Percentiles rank a stretch among this genome's conserved stretches.
Evolutionary conservation across 2,113 vertebrate genomes (phyloP).

Genomic region (Pycnonotus jocosus): DNA sequence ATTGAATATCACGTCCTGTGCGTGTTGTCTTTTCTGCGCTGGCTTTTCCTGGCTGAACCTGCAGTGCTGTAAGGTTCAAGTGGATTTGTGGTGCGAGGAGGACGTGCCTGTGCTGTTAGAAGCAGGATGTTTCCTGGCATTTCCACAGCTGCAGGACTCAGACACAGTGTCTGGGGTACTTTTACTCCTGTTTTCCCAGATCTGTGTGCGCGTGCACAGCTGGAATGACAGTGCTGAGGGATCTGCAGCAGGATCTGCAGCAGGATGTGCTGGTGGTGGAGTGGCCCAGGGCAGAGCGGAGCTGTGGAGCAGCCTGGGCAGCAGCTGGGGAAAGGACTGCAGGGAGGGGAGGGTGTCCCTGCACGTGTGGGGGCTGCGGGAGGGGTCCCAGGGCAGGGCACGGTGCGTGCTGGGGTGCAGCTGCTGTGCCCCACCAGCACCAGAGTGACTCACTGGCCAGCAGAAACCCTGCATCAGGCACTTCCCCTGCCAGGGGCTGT

Average conservation of each 20-base stretch:
- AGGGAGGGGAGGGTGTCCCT: not conserved
- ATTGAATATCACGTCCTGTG: not conserved
- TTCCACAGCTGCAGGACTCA: not conserved
- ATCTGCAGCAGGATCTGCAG: not conserved
- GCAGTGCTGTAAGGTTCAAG: not conserved
- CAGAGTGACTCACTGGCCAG: accelerated
- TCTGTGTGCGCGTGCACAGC: accelerated
- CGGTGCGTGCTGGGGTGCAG: not conserved
- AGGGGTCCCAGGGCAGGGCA: not conserved
- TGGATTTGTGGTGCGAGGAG: not conserved
- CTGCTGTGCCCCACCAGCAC: accelerated
- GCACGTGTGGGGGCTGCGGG: too few relatives aligned
- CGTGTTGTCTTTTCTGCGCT: not conserved
- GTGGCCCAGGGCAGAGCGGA: accelerated
- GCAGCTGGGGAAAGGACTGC: not conserved
- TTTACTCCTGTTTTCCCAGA: not conserved
- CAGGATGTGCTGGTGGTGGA: too few relatives aligned
- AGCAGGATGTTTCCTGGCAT: not conserved
- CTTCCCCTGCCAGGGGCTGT: accelerated
- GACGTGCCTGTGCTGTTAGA: not conserved
- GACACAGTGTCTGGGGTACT: accelerated
- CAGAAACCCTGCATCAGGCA: not conserved
- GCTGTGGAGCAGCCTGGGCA: not conserved
- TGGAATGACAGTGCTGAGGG: not conserved
- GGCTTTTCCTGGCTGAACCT: not conserved